Percentiles rank a stretch among this genome's conserved stretches.
phyloP scores from a whole-genome alignment of 1,140 invertebrate species.

The Drosophila santomea region DNA sequence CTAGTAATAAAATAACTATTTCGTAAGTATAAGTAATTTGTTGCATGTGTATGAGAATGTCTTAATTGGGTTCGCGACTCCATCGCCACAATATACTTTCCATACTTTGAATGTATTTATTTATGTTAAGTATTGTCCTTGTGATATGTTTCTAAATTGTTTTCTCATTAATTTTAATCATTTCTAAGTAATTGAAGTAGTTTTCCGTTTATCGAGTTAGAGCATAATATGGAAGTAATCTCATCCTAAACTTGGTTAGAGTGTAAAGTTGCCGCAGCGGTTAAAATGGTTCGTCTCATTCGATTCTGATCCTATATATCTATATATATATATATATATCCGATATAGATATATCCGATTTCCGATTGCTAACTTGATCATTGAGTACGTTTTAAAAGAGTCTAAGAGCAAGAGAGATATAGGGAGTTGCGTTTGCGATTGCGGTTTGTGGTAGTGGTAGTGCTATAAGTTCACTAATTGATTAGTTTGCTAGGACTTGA shows the following conservation, averaged over 20 bases:
- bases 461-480: slow-evolving; percentile 80
- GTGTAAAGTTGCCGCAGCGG: slow-evolving; percentile 72
- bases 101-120: slow-evolving; percentile 70
- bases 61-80: slow-evolving; percentile 33
- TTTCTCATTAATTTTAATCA: slow-evolving; percentile 80
- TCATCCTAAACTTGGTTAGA: slow-evolving; percentile 76
- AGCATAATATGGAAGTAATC: slow-evolving; percentile 81
- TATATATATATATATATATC: background rate
- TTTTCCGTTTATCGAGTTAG: slow-evolving; percentile 79
- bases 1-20: slow-evolving; percentile 81
- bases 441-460: slow-evolving; percentile 23
- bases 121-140: slow-evolving; percentile 84
- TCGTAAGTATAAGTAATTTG: slow-evolving; percentile 73
- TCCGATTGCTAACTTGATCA: slow-evolving; percentile 48
- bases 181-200: slow-evolving; percentile 84
- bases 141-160: slow-evolving; percentile 84
- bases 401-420: slow-evolving; percentile 72
- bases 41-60: slow-evolving; percentile 60
- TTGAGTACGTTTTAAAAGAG: slow-evolving; percentile 64
- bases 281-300: slow-evolving; percentile 58
- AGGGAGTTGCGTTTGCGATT: slow-evolving; percentile 42
- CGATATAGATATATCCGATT: slow-evolving; percentile 16
- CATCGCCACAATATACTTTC: slow-evolving; percentile 39
- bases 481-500: slow-evolving; percentile 78
- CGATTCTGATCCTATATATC: slow-evolving; percentile 40